Conservation (phyloP, 2,888 invertebrate genomes). For the Pandemis heparana region DNA sequence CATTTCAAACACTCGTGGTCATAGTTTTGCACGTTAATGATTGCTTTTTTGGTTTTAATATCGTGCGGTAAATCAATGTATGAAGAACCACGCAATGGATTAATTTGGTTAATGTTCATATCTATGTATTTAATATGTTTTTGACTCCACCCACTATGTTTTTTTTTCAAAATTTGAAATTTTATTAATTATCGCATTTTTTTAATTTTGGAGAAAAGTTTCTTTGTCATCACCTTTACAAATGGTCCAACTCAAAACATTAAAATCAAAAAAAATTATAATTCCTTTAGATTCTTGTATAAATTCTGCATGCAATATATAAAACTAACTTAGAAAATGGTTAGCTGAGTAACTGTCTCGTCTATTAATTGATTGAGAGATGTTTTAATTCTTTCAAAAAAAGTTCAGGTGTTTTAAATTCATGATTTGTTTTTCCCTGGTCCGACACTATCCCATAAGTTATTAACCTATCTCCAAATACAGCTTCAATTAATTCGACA, state of each 20-base stretch:
- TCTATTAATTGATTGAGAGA: conserved; percentile 14
- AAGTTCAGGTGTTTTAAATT: conserved; percentile 14
- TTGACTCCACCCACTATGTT: conserved; percentile 6
- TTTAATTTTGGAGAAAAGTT: conserved; percentile 6
- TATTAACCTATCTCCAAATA: conserved; percentile 21
- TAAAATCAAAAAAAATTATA: conserved; percentile 14
- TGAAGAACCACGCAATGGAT: conserved; percentile 11
- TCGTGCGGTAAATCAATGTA: conserved; percentile 8
- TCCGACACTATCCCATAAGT: conserved; percentile 1
- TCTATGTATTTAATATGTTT: conserved; percentile 9
- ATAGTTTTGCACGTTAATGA: background rate
- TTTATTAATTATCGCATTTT: background rate
- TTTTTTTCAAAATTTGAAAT: conserved; percentile 18
- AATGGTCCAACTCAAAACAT: conserved; percentile 20
- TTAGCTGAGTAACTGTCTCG: conserved; percentile 7
- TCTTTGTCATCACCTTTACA: conserved; percentile 10
- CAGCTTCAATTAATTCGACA: conserved; percentile 9
- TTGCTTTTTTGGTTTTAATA: conserved; percentile 9
- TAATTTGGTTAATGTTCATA: conserved; percentile 1
- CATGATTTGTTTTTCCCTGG: background rate
- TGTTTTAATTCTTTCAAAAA: conserved; percentile 8
- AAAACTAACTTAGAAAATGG: conserved; percentile 16
- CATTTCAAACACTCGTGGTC: conserved; percentile 7
- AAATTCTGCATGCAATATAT: conserved; percentile 15
- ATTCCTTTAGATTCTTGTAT: conserved; percentile 4